phyloP scores from a whole-genome alignment of 2,113 vertebrate species.

The Sclerurus mexicanus region DNA sequence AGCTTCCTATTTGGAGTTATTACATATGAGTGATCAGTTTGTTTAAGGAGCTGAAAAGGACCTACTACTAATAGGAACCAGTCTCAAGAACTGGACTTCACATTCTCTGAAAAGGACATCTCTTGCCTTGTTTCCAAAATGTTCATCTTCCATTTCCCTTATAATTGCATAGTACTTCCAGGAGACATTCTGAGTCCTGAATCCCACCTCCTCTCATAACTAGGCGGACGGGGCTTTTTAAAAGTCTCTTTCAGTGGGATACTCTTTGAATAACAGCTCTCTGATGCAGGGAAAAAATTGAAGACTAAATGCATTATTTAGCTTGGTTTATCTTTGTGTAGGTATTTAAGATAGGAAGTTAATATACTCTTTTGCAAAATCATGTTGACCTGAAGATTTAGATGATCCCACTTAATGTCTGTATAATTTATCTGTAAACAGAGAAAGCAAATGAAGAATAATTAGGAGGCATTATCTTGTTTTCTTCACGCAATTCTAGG shows the following conservation, averaged over 20 bases:
- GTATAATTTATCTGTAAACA: background rate
- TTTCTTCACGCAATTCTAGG: background rate
- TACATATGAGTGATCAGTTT: background rate
- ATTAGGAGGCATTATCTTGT: background rate
- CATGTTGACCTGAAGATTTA: background rate
- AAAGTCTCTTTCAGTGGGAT: background rate
- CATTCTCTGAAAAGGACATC: background rate
- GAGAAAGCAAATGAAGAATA: background rate
- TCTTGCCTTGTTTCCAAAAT: background rate
- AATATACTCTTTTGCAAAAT: background rate
- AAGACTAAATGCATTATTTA: background rate
- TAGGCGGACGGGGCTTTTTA: background rate
- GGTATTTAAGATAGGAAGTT: background rate
- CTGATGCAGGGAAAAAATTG: background rate
- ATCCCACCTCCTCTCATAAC: background rate
- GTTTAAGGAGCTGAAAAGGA: background rate
- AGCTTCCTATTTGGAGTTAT: background rate
- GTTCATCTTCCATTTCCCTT: background rate
- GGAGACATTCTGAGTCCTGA: background rate
- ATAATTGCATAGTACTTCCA: background rate
- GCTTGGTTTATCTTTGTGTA: background rate
- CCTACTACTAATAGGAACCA: background rate
- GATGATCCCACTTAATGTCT: background rate
- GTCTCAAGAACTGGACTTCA: background rate
- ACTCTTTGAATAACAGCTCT: background rate